Evolutionary conservation across 2,797 vertebrate genomes (phyloP), one percentile per base, ranked within the genome.

Genomic region (Rhabdomys pumilio): DNA sequence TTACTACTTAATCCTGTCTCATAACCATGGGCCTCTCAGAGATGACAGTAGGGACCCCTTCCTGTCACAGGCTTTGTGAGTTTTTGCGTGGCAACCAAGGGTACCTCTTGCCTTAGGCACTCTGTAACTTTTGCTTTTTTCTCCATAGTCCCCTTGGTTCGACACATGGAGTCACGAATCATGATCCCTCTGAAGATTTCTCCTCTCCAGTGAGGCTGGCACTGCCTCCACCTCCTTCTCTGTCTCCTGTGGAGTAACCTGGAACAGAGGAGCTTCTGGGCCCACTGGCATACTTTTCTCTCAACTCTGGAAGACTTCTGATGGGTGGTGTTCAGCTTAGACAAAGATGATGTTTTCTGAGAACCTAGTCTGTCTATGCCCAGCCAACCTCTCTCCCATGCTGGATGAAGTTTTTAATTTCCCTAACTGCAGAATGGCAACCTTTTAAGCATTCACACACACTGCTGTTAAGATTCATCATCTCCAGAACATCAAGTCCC

Each of bases 111-210:
- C 31, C 34, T 67, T 29, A 41, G 89, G 14, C 19, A 63, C 22
- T 31, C 53, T 1, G 6, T 91, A 19, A 95, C 41, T n/a, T 92
- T 96, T 81, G 82, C 57, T 89, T 79, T 92, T 92, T 97, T 97
- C 83, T 96, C 96, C 72, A 8, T 98, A 99, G 99, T 99, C 50
- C 99, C 99, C 38, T 97, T 99, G 97, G 99, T 99, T 92, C 99
- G 99, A 93, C 99, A 98, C 97, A 99, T 99, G 99, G 99, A 99
- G 96, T 99, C 99, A 0, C 99, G 99, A 95, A 99, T 99, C 95
- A 99, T 99, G 99, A 99, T 99, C 85, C 99, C 99, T 8, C 98
- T 99, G 97, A 99, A 98, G 98, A 99, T 98, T 96, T 99, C 99
- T 0, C 99, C 99, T 19, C 98, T 99, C 90, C 99, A 99, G 95